Evolutionary conservation across 1,140 invertebrate species (phyloP), one percentile per base, ranked within the genome.

Genomic region (Ptiloglossa arizonensis): DNA sequence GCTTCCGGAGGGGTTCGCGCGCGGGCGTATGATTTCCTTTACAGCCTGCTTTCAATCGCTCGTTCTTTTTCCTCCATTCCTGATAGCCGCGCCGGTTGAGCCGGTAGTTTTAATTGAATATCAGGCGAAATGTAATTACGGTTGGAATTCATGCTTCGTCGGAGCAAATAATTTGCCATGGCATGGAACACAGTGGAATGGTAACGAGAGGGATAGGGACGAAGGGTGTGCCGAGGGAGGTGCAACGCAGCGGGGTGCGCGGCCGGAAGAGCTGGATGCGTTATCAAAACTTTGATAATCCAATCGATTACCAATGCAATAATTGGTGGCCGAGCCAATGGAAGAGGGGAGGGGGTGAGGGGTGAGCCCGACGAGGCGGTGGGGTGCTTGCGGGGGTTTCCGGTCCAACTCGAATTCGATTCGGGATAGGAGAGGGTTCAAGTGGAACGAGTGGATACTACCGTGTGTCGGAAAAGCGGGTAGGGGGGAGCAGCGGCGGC

Each of bases 101-200:
- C 80, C 87, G 88, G 88, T 90, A 92, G 91, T 92, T 90, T 89
- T 92, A 93, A 93, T 93, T 92, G 90, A 93, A 93, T 93, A 93
- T 92, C 91, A 90, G 87, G 88, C 90, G 83, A 90, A 92, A 92
- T 91, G 91, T 92, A 92, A 93, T 93, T 92, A 93, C 90, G 90
- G 88, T 90, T 90, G 89, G 90, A 92, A 93, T 92, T 92, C 90
- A 92, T 92, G 92, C 90, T 92, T 90, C 90, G 90, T 70, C 87
- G 90, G 88, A 92, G 91, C 91, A 92, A 92, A 93, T 93, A 92
- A 93, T 92, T 92, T 90, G 91, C 89, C 85, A 89, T 87, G 87
- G 87, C 88, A 86, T 86, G 87, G 85, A 90, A 88, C 88, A 91
- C 88, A 90, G 89, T 87, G 87, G 86, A 80, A 91, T 89, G 89